Evolutionary conservation across 1,140 invertebrate genomes (phyloP).

Genomic region (Papilio xuthus): DNA sequence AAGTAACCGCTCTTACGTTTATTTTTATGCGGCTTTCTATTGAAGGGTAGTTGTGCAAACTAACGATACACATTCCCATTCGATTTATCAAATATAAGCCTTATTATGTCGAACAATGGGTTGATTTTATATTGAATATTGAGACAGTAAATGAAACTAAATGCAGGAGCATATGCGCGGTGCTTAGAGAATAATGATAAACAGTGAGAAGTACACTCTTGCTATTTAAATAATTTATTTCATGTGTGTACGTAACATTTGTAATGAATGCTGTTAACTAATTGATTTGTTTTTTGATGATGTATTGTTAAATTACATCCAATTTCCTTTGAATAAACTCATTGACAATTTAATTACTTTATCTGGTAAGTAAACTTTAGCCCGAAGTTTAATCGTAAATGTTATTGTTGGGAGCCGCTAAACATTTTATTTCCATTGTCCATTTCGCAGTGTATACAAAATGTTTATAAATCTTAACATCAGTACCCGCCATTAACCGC

Average conservation of each 20-base stretch:
- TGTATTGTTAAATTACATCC: background rate
- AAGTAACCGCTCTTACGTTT: constrained; percentile 37
- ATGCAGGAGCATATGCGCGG: background rate
- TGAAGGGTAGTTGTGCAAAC: constrained; percentile 4
- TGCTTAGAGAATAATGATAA: constrained; percentile 3
- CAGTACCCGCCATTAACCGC: too few relatives aligned
- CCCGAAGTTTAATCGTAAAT: too few relatives aligned
- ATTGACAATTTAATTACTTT: too few relatives aligned
- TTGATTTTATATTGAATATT: constrained; percentile 9
- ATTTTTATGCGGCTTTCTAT: constrained; percentile 33
- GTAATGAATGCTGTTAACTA: background rate
- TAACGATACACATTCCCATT: background rate
- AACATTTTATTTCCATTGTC: too few relatives aligned
- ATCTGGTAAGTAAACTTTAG: too few relatives aligned
- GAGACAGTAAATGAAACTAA: background rate
- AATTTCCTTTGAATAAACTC: too few relatives aligned
- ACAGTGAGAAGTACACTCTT: constrained; percentile 1
- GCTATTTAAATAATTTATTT: constrained; percentile 19
- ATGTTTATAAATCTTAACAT: too few relatives aligned
- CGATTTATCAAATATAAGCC: background rate
- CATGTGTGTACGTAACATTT: background rate
- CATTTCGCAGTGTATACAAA: too few relatives aligned
- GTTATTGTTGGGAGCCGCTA: too few relatives aligned
- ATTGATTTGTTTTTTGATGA: background rate
- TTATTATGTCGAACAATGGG: background rate